These are phyloP conservation scores for Fissipunctia ypsillon DNA, from an alignment of 2,888 invertebrate species.

Conservation along the genomic window DNA sequence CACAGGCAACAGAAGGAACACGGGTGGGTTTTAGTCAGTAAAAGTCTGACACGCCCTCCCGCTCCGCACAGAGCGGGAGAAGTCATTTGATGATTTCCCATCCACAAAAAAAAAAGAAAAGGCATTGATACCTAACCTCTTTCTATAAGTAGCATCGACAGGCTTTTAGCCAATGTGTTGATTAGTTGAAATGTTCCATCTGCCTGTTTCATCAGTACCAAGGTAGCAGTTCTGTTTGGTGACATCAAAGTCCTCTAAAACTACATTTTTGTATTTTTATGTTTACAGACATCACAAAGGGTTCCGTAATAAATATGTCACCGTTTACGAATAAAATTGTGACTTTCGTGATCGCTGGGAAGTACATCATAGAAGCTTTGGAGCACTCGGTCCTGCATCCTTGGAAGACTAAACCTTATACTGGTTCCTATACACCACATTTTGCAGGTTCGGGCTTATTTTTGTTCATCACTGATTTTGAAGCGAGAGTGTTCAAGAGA, in stretches of 20 bases:
- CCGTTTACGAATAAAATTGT: slow-evolving; percentile 94
- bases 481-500: not conserved
- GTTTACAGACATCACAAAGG: slow-evolving; percentile 92
- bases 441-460: slow-evolving; percentile 84
- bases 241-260: too few relatives aligned
- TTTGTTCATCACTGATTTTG: not conserved
- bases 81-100: too few relatives aligned
- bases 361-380: slow-evolving; percentile 90
- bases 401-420: slow-evolving; percentile 76
- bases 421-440: slow-evolving; percentile 88
- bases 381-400: slow-evolving; percentile 82
- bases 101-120: too few relatives aligned
- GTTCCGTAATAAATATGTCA: slow-evolving; percentile 92
- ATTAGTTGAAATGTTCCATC: not conserved
- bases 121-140: too few relatives aligned
- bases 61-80: too few relatives aligned
- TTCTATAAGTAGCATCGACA: too few relatives aligned
- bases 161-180: not conserved
- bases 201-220: not conserved
- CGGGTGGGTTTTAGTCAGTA: too few relatives aligned
- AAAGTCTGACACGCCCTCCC: too few relatives aligned
- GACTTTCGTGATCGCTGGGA: slow-evolving; percentile 92
- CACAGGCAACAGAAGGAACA: too few relatives aligned
- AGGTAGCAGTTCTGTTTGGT: too few relatives aligned
- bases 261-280: not conserved